Conservation (phyloP, 2,888 invertebrate species). For the Antheraea assamensis region DNA sequence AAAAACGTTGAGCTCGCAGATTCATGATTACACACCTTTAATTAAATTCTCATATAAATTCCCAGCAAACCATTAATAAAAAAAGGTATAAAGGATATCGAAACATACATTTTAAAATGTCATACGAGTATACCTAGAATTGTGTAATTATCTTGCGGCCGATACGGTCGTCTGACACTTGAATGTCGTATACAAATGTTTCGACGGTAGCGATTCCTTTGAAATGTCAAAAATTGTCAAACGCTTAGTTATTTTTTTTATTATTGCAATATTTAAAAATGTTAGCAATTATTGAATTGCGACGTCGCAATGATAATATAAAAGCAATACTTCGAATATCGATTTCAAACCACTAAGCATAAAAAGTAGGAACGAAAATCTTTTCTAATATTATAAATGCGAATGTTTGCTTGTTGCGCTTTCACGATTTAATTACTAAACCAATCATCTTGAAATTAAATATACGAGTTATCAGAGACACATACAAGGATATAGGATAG, state of each 20-base stretch:
- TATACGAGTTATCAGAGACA: too few relatives aligned
- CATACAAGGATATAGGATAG: too few relatives aligned
- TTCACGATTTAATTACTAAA: too few relatives aligned
- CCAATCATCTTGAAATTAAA: too few relatives aligned
- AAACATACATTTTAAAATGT: constrained; percentile 9
- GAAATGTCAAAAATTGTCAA: constrained; percentile 15
- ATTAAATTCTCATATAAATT: constrained; percentile 34
- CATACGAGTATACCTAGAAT: constrained; percentile 4
- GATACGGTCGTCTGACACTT: constrained; percentile 4
- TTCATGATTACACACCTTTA: constrained; percentile 43
- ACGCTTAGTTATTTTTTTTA: constrained; percentile 5
- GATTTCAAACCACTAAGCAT: constrained; percentile 1
- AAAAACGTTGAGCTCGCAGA: constrained; percentile 27
- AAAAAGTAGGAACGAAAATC: background rate
- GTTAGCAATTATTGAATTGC: constrained; percentile 8
- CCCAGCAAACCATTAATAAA: background rate
- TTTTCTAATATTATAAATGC: too few relatives aligned
- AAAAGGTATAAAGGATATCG: constrained; percentile 1
- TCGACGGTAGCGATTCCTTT: constrained; percentile 4
- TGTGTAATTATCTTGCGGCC: background rate
- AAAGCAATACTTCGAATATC: background rate
- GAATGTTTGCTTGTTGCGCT: too few relatives aligned
- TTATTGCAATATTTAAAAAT: constrained; percentile 6
- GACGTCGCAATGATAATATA: background rate
- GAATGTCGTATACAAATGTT: constrained; percentile 7